Conservation (phyloP, 2,888 invertebrate genomes). For the Antitype chi region DNA sequence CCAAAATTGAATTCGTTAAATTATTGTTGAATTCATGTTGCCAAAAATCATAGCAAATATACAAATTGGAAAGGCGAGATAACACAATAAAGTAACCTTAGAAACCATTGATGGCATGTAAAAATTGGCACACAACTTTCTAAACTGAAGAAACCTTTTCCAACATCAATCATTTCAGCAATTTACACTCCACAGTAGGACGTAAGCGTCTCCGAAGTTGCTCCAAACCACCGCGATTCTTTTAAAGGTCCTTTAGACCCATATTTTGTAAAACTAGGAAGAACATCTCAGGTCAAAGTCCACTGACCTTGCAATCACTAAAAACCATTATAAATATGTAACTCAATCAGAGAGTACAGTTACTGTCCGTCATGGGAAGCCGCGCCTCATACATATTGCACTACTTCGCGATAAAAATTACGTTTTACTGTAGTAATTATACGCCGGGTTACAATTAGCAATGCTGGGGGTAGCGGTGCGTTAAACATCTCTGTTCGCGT, state of each 20-base stretch:
- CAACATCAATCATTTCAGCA: not conserved
- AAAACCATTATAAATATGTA: slow-evolving; percentile 80
- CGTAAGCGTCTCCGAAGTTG: not conserved
- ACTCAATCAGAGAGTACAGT: slow-evolving; percentile 85
- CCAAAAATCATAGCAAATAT: too few species aligned
- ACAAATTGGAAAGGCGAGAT: not conserved
- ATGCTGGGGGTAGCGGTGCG: slow-evolving; percentile 57
- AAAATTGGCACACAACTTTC: not conserved
- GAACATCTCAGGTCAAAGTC: slow-evolving; percentile 76
- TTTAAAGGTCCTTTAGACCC: not conserved
- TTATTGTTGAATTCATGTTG: too few species aligned
- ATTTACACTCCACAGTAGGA: not conserved
- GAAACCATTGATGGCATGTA: not conserved
- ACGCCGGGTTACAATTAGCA: slow-evolving; percentile 55
- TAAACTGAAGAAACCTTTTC: not conserved
- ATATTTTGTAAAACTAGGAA: not conserved
- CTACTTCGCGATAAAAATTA: slow-evolving; percentile 81
- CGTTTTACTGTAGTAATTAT: slow-evolving; percentile 70
- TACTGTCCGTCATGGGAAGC: slow-evolving; percentile 86
- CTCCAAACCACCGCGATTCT: not conserved
- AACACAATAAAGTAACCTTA: not conserved
- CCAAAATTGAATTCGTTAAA: too few species aligned
- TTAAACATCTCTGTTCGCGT: slow-evolving; percentile 57
- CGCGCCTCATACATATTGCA: slow-evolving; percentile 88
- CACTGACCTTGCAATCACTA: slow-evolving; percentile 81